Evolutionary conservation across 2,888 invertebrate species (phyloP), one percentile per base, ranked within the genome.

Genomic region (Buathra laborator): DNA sequence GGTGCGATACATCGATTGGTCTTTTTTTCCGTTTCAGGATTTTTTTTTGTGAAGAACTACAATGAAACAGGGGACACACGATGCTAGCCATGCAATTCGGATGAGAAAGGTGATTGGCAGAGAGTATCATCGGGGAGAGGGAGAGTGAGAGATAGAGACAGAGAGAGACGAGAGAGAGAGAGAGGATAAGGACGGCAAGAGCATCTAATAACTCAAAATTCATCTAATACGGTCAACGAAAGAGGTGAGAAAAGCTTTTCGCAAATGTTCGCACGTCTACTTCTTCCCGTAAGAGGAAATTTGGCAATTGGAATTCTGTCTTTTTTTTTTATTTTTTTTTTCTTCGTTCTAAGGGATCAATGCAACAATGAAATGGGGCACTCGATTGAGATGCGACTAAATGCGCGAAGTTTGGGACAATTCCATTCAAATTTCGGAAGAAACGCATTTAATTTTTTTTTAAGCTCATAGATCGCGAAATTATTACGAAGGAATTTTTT

Each of bases 41-140:
- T 68, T 75, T 82, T 75, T 68, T 75, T 82, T 44, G 82, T 83
- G 72, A 76, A 19, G 67, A 83, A 83, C 87, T 88, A 87, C 84
- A 76, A 86, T 68, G 84, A 86, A 88, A 89, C 87, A 85, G 87
- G 87, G 83, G 37, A 37, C 37, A 87, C 89, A 90, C 88, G 87
- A 90, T 90, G 90, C 90, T 87, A 88, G 89, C 87, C 91, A 91
- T 91, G 91, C 91, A 89, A 85, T 87, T 37, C 81, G 84, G 83
- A 85, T 83, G 71, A 86, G 53, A 84, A 62, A 81, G 51, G 51
- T 71, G 72, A 70, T n/a, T 37, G 44, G 24, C 10, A 53, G 71
- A 43, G 9, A 51, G 24, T 10, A 24, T 24, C 1, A 68, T 9
- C 6, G 37, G 48, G 43, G 62, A 29, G 16, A 29, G 46, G 43